Evolutionary conservation across 2,797 vertebrate species (phyloP), one percentile per base, ranked within the genome.

Genomic region (Acropternis orthonyx): DNA sequence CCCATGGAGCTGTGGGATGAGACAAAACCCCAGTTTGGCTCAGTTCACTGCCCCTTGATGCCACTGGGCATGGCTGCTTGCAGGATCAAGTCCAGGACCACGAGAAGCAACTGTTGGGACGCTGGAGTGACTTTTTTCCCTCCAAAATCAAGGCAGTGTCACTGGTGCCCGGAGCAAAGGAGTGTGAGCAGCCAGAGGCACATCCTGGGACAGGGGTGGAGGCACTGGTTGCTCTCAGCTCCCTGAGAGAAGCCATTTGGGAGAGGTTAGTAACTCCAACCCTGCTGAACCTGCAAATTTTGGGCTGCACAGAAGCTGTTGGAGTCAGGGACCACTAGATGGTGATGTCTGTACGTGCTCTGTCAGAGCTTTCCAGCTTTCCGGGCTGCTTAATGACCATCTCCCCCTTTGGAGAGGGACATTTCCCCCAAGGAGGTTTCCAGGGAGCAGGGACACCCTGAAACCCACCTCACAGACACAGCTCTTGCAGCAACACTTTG

Each of bases 141-240:
- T 16, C 11, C 0, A 7, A 67, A 67, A 19, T 39, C 34, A 68
- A 55, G 37, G 48, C 66, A 12, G 9, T 23, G 56, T 37, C 1
- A 0, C 46, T 58, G 52, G 39, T 8, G 6, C 46, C 27, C 0
- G 0, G 16, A 2, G 0, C 2, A n/a, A 66, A 78, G 43, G 7
- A 54, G 17, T 3, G 3, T 7, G 26, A 68, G 66, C 28, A 30
- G 67, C 41, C 6, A 0, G 34, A n/a, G 41, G 23, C 20, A 10
- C 18, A 41, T 90, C 41, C 48, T 56, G 44, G 28, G 44, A 49
- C 37, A 48, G 28, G 8, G 14, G 1, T 7, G 30, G 32, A 55
- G 56, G 30, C 23, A 12, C 14, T 2, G 13, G 32, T 1, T 69
- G 55, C 36, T 51, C 54, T n/a, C 49, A n/a, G 39, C 19, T 59